These are phyloP conservation scores for Tetramorium parvispinum DNA, from an alignment of 1,140 invertebrate genomes.

Conservation along the genomic window DNA sequence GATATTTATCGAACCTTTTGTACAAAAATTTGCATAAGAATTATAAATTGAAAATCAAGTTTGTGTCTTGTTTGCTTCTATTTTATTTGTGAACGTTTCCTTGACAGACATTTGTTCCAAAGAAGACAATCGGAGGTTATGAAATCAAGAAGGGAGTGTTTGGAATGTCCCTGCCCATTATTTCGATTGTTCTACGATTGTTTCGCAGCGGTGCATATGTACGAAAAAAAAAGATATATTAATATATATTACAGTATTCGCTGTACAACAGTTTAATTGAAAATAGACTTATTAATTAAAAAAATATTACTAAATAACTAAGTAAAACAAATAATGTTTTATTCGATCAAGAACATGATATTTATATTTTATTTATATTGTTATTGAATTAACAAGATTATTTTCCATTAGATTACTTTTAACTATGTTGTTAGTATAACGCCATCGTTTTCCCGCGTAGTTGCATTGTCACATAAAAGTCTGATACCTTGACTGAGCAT, in stretches of 20 bases:
- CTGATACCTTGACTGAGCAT: neutral
- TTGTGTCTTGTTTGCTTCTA: neutral
- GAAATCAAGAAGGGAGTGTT: neutral
- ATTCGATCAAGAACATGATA: neutral
- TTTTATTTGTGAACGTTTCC: neutral
- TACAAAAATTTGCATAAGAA: neutral
- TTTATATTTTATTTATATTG: neutral
- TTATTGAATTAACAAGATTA: neutral
- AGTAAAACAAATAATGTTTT: neutral
- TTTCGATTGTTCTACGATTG: neutral
- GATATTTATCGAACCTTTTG: too few species aligned
- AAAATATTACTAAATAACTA: too few species aligned
- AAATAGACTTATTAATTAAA: neutral
- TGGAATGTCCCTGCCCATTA: neutral
- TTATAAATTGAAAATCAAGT: neutral
- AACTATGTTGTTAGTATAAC: neutral
- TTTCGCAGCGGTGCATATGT: neutral
- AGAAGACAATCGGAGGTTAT: neutral
- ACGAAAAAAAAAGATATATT: neutral
- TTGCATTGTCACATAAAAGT: neutral
- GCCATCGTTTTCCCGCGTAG: neutral
- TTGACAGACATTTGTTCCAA: neutral
- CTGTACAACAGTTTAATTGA: neutral
- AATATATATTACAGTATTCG: too few species aligned
- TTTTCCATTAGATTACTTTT: neutral